phyloP scores from a whole-genome alignment of 2,888 invertebrate genomes.

The Melieria crassipennis region DNA sequence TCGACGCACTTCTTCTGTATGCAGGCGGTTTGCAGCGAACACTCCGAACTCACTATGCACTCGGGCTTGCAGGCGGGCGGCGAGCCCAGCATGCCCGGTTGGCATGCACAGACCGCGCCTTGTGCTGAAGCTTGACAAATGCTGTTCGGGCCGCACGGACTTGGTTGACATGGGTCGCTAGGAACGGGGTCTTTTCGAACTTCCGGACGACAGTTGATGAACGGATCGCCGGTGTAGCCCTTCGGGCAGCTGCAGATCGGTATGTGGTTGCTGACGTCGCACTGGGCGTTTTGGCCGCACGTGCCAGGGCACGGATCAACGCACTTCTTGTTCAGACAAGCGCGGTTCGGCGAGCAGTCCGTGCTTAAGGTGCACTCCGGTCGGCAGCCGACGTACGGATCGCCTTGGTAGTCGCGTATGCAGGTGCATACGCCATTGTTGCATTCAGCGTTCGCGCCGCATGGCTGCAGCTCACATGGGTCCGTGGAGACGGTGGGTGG shows the following conservation, averaged over 20 bases:
- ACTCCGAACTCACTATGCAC: constrained; percentile 83
- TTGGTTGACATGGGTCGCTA: constrained; percentile 73
- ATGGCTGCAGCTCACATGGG: constrained; percentile 80
- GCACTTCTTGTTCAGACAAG: constrained; percentile 79
- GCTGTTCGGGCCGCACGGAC: constrained; percentile 81
- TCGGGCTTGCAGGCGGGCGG: constrained; percentile 81
- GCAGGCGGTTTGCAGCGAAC: constrained; percentile 77
- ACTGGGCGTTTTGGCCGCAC: constrained; percentile 76
- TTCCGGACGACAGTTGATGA: constrained; percentile 70
- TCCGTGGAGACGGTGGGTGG: constrained; percentile 66
- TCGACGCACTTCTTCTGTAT: constrained; percentile 79
- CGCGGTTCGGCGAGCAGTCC: constrained; percentile 75
- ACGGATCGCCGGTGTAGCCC: constrained; percentile 76
- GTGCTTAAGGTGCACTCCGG: constrained; percentile 80
- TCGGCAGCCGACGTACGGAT: constrained; percentile 73
- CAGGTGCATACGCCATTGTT: constrained; percentile 74
- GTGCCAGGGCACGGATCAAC: constrained; percentile 79
- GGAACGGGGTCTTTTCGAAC: constrained; percentile 46
- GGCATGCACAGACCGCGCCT: constrained; percentile 77
- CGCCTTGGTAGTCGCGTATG: constrained; percentile 71
- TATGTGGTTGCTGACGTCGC: constrained; percentile 78
- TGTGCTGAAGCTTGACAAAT: constrained; percentile 73
- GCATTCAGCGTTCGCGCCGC: constrained; percentile 81
- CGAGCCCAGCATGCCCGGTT: constrained; percentile 76
- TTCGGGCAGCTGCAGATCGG: constrained; percentile 77